Evolutionary conservation across 1,140 invertebrate genomes (phyloP).

Genomic region (Notospermus geniculatus): DNA sequence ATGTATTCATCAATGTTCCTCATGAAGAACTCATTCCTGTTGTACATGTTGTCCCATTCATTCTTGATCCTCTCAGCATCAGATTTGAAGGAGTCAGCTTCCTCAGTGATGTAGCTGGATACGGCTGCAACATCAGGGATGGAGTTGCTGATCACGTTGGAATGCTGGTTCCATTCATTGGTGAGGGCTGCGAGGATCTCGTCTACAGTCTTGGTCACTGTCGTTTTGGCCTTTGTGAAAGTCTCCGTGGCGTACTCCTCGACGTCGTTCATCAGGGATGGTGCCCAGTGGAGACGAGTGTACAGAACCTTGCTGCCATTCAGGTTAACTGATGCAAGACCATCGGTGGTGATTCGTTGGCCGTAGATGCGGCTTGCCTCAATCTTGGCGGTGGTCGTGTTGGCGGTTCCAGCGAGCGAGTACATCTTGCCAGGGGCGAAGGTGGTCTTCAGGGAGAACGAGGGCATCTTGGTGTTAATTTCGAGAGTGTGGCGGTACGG

Average conservation of each 20-base stretch:
- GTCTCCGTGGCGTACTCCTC: neutral
- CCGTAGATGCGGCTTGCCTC: slow-evolving; percentile 33
- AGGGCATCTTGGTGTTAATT: too few relatives aligned
- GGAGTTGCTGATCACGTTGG: too few relatives aligned
- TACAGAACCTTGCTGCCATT: slow-evolving; percentile 82
- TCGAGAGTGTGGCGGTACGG: too few relatives aligned
- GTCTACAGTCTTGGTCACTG: too few relatives aligned
- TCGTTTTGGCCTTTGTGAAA: neutral
- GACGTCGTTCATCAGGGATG: slow-evolving; percentile 63
- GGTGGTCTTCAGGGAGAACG: too few relatives aligned
- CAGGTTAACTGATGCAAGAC: slow-evolving; percentile 67
- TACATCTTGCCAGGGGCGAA: too few relatives aligned
- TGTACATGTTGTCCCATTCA: neutral
- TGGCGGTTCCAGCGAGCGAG: too few relatives aligned
- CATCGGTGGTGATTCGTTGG: slow-evolving; percentile 35
- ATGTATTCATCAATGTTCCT: neutral
- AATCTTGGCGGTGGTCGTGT: slow-evolving; percentile 7
- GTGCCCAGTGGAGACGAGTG: slow-evolving; percentile 75
- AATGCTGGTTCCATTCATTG: too few relatives aligned
- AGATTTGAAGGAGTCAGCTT: neutral
- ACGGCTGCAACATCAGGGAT: slow-evolving; percentile 1
- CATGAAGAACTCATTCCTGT: slow-evolving; percentile 10
- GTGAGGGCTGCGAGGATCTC: too few relatives aligned
- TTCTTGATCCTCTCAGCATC: neutral
- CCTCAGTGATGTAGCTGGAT: neutral